phyloP scores from a whole-genome alignment of 2,888 invertebrate species.

The Chrysina gloriosa region DNA sequence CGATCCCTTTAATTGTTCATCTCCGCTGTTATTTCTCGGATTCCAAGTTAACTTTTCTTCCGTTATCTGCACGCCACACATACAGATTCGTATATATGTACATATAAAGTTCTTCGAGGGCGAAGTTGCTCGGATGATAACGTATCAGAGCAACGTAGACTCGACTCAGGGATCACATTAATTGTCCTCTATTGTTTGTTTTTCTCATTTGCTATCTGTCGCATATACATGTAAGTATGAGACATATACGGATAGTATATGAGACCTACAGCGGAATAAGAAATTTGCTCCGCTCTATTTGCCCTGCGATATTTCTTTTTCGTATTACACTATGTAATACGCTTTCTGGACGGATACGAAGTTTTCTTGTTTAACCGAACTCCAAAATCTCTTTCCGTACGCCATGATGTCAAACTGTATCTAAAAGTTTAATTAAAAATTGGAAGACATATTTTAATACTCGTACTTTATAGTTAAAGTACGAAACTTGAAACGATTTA shows the following conservation, averaged over 20 bases:
- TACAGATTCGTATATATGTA: neutral
- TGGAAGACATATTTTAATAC: slow-evolving; percentile 13
- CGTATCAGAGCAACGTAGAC: slow-evolving; percentile 14
- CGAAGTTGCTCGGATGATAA: slow-evolving; percentile 9
- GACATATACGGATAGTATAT: neutral
- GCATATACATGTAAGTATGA: neutral
- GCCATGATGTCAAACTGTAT: neutral
- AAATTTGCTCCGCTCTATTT: slow-evolving; percentile 1
- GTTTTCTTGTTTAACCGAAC: neutral
- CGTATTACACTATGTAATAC: neutral
- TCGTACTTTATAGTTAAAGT: neutral
- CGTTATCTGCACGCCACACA: slow-evolving; percentile 14
- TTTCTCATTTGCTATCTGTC: slow-evolving; percentile 1
- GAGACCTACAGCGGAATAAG: neutral
- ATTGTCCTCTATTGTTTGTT: slow-evolving; percentile 29
- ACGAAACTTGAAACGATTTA: neutral
- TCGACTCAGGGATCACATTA: slow-evolving; percentile 17
- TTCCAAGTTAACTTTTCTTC: slow-evolving; percentile 16
- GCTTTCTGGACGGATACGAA: neutral
- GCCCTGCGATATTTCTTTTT: neutral
- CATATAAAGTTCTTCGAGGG: neutral
- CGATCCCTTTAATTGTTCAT: slow-evolving; percentile 31
- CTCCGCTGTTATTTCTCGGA: slow-evolving; percentile 31
- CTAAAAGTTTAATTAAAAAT: slow-evolving; percentile 17
- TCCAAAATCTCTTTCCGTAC: neutral